These are phyloP conservation scores for Zaprionus africanus DNA, from an alignment of 1,140 invertebrate species.

Conservation along the genomic window DNA sequence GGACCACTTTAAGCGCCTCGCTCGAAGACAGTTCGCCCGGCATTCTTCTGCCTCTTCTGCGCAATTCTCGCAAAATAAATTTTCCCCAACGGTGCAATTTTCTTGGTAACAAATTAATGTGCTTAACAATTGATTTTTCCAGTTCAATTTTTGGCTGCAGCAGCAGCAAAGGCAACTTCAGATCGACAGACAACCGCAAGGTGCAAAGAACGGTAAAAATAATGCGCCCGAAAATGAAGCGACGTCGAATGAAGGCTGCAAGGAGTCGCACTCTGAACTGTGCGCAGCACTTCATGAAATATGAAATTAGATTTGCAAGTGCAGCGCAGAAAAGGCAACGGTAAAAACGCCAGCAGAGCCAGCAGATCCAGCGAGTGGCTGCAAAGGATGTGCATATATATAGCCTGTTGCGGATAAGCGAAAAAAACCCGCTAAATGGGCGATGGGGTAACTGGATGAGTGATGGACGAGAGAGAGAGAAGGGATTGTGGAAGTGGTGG, in stretches of 20 bases:
- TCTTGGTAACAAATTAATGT: slow-evolving; percentile 77
- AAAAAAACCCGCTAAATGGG: slow-evolving; percentile 52
- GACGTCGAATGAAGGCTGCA: background rate
- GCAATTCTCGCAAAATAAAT: slow-evolving; percentile 78
- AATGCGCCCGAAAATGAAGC: slow-evolving; percentile 35
- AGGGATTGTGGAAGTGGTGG: slow-evolving; percentile 17
- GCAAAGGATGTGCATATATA: slow-evolving; percentile 53
- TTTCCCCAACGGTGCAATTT: slow-evolving; percentile 79
- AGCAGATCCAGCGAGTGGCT: slow-evolving; percentile 28
- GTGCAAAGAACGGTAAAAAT: slow-evolving; percentile 56
- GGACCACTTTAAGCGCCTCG: slow-evolving; percentile 15
- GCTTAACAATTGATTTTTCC: slow-evolving; percentile 79
- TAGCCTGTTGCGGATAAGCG: slow-evolving; percentile 46
- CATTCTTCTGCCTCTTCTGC: slow-evolving; percentile 51
- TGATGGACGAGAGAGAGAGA: slow-evolving; percentile 1
- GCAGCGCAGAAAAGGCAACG: slow-evolving; percentile 36
- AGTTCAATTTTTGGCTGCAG: slow-evolving; percentile 58
- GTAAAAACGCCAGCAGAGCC: slow-evolving; percentile 14
- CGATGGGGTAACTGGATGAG: background rate
- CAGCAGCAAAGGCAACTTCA: background rate
- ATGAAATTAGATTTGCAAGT: slow-evolving; percentile 80
- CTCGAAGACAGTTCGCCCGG: background rate
- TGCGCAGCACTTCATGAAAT: slow-evolving; percentile 77
- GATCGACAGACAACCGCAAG: slow-evolving; percentile 45
- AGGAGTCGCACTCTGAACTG: slow-evolving; percentile 24